Percentiles rank a stretch among this genome's conserved stretches.
Conservation (phyloP, 2,113 vertebrate species). For the Pedionomus torquatus region DNA sequence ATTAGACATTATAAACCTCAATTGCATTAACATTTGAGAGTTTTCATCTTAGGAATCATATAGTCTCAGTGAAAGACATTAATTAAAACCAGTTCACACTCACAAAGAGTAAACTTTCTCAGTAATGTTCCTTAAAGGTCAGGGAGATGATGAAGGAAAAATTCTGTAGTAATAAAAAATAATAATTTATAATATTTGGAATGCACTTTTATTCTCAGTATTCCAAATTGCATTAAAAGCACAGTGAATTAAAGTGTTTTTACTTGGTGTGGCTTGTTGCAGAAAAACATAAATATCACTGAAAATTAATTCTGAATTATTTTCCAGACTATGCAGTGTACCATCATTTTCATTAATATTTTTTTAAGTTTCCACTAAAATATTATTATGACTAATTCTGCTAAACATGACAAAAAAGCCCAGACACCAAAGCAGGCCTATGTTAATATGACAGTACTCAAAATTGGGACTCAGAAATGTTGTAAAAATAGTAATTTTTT, state of each 20-base stretch:
- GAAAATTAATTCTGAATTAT: not conserved
- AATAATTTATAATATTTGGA: not conserved
- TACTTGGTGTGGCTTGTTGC: not conserved
- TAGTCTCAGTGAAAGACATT: not conserved
- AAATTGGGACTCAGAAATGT: not conserved
- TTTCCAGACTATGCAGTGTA: not conserved
- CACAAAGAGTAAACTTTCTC: not conserved
- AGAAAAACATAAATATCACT: not conserved
- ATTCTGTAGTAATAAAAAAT: not conserved
- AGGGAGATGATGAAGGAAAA: not conserved
- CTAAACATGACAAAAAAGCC: not conserved
- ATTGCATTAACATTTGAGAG: conserved; percentile 28
- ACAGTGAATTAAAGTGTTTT: not conserved
- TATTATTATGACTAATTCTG: not conserved
- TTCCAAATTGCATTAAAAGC: not conserved
- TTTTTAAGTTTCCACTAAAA: not conserved
- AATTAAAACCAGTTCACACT: not conserved
- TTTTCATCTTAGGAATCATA: not conserved
- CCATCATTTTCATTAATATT: not conserved
- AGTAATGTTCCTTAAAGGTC: conserved; percentile 1
- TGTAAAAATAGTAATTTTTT: not conserved
- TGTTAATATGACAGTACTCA: not conserved
- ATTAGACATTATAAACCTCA: conserved; percentile 10
- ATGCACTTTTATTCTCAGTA: not conserved
- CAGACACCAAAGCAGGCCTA: not conserved